phyloP scores from a whole-genome alignment of 2,113 vertebrate genomes.

The Sialia sialis region DNA sequence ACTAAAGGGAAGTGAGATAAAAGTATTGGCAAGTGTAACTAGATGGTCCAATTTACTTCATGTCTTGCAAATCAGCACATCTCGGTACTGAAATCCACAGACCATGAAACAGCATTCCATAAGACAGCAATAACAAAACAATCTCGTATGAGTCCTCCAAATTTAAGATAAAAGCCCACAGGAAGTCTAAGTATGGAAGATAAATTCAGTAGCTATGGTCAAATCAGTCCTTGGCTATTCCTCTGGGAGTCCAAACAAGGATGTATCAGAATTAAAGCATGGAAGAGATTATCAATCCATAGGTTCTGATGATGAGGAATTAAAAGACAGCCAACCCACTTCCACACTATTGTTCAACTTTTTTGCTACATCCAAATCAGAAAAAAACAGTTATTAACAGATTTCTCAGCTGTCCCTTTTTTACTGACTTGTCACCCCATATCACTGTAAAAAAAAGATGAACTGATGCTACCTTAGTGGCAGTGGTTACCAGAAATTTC shows the following conservation, averaged over 20 bases:
- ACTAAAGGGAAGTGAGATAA: background rate
- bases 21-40: background rate
- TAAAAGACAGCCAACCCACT: background rate
- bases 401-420: background rate
- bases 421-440: background rate
- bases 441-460: background rate
- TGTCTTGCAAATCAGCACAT: background rate
- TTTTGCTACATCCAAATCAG: background rate
- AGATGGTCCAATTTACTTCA: background rate
- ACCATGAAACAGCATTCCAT: background rate
- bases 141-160: background rate
- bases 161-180: background rate
- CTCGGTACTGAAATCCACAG: background rate
- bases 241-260: background rate
- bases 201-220: background rate
- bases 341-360: background rate
- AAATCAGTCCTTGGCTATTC: background rate
- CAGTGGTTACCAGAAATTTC: background rate
- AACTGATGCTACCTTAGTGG: background rate
- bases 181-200: background rate
- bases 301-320: background rate
- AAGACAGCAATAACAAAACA: background rate
- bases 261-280: background rate
- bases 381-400: background rate
- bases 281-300: background rate